Percentiles rank a stretch among this genome's conserved stretches.
Conservation (phyloP, 2,797 vertebrate species). For the Fistularia tabacaria region DNA sequence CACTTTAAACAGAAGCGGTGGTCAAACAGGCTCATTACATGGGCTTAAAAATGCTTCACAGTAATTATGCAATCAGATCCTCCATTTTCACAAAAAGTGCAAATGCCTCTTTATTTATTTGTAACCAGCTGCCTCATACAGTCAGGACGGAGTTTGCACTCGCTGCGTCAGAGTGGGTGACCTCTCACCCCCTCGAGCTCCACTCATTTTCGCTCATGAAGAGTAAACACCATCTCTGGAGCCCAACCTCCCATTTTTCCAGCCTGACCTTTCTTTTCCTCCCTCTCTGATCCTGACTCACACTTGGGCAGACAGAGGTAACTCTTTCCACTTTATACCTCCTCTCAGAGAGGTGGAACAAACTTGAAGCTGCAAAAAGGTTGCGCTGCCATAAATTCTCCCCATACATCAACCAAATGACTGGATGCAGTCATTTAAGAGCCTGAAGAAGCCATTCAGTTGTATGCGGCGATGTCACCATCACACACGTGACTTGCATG, state of each 20-base stretch:
- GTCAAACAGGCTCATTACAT: too few species aligned
- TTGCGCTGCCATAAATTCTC: constrained; percentile 16
- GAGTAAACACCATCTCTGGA: constrained; percentile 57
- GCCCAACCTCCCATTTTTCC: constrained; percentile 3
- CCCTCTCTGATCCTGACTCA: constrained; percentile 49
- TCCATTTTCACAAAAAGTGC: too few species aligned
- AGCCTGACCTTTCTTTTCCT: constrained; percentile 22
- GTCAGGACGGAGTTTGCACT: neutral
- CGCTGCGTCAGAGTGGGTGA: constrained; percentile 30
- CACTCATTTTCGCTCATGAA: constrained; percentile 55
- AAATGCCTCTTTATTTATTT: constrained; percentile 3
- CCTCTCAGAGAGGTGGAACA: constrained; percentile 19
- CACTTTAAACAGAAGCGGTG: too few species aligned
- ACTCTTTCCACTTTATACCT: constrained; percentile 62
- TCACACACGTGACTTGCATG: constrained; percentile 15
- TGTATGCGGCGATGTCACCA: constrained; percentile 1
- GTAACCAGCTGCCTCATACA: constrained; percentile 3
- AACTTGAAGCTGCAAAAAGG: constrained; percentile 9
- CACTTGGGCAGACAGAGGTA: constrained; percentile 38
- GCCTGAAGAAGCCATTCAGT: constrained; percentile 12
- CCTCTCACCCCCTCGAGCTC: constrained; percentile 39
- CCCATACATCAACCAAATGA: constrained; percentile 6
- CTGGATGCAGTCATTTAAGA: constrained; percentile 13
- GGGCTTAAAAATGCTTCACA: too few species aligned
- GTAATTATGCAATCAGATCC: too few species aligned